Evolutionary conservation across 2,888 invertebrate genomes (phyloP).

Genomic region (Leucophora obtusa): DNA sequence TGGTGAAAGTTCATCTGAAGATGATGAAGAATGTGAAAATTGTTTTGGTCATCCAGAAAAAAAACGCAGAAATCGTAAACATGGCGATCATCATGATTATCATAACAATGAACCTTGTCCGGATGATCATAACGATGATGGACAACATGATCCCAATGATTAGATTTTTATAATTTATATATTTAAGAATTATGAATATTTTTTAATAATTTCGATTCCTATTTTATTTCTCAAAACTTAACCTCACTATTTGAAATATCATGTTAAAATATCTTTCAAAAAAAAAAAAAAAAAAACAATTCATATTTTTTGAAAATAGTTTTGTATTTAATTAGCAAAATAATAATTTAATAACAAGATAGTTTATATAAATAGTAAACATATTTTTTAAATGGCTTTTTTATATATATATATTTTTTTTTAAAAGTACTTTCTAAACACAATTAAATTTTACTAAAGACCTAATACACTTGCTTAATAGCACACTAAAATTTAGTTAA

Average conservation of each 20-base stretch:
- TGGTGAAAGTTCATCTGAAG: slow-evolving; percentile 92
- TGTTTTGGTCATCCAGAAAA: slow-evolving; percentile 90
- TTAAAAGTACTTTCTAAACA: slow-evolving; percentile 3
- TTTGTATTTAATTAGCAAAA: slow-evolving; percentile 44
- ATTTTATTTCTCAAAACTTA: neutral
- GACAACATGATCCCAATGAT: slow-evolving; percentile 9
- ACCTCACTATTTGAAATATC: too few relatives aligned
- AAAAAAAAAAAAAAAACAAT: neutral
- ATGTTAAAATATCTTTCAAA: too few relatives aligned
- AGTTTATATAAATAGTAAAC: slow-evolving; percentile 10
- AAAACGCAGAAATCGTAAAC: slow-evolving; percentile 77
- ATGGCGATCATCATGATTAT: slow-evolving; percentile 41
- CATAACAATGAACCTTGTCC: slow-evolving; percentile 36
- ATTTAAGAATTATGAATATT: neutral
- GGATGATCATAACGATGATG: slow-evolving; percentile 33
- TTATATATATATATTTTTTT: slow-evolving; percentile 11
- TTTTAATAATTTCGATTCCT: neutral
- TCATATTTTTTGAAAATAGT: slow-evolving; percentile 12
- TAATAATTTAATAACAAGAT: slow-evolving; percentile 46
- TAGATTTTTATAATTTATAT: neutral
- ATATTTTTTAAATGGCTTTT: slow-evolving; percentile 27
- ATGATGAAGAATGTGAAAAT: slow-evolving; percentile 90
- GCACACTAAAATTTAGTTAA: slow-evolving; percentile 19
- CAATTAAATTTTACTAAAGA: slow-evolving; percentile 11
- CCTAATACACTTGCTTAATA: slow-evolving; percentile 24